These are phyloP conservation scores for Geopemphigus sp. DNA, from an alignment of 1,140 invertebrate genomes.

Conservation along the genomic window DNA sequence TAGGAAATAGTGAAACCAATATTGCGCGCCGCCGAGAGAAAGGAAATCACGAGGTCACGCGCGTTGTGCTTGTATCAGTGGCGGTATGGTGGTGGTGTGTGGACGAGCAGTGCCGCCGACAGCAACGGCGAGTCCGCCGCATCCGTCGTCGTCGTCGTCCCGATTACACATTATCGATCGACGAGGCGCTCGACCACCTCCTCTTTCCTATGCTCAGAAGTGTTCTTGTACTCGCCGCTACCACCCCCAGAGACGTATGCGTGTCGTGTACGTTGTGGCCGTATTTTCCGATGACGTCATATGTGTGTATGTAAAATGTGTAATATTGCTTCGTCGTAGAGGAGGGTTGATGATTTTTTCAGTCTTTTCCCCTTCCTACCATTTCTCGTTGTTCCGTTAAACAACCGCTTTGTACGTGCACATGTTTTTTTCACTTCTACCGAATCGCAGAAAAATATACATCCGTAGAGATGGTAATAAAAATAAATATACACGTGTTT, in stretches of 20 bases:
- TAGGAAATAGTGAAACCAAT: slow-evolving; percentile 31
- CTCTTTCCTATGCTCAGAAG: slow-evolving; percentile 25
- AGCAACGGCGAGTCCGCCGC: neutral
- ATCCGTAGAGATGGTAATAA: too few species aligned
- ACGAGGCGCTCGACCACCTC: slow-evolving; percentile 18
- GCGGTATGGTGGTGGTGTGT: too few species aligned
- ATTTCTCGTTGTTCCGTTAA: too few species aligned
- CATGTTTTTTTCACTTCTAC: too few species aligned
- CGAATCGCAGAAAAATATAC: too few species aligned
- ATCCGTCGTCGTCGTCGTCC: too few species aligned
- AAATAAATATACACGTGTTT: too few species aligned
- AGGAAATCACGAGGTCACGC: slow-evolving; percentile 49
- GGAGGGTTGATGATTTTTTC: slow-evolving; percentile 7
- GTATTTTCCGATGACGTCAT: slow-evolving; percentile 33
- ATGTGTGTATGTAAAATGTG: neutral
- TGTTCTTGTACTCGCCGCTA: neutral
- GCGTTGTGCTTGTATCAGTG: neutral
- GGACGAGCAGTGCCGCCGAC: neutral
- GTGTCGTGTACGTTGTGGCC: neutral
- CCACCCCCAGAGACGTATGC: neutral
- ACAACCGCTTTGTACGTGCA: too few species aligned
- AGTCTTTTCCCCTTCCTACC: too few species aligned
- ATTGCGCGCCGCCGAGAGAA: slow-evolving; percentile 31
- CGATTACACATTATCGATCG: slow-evolving; percentile 33
- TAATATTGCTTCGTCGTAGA: neutral